A percentile compares a stretch with the other conserved stretches of the same genome.
phyloP scores from a whole-genome alignment of 2,888 invertebrate species.

The Bruchidius siliquastri region DNA sequence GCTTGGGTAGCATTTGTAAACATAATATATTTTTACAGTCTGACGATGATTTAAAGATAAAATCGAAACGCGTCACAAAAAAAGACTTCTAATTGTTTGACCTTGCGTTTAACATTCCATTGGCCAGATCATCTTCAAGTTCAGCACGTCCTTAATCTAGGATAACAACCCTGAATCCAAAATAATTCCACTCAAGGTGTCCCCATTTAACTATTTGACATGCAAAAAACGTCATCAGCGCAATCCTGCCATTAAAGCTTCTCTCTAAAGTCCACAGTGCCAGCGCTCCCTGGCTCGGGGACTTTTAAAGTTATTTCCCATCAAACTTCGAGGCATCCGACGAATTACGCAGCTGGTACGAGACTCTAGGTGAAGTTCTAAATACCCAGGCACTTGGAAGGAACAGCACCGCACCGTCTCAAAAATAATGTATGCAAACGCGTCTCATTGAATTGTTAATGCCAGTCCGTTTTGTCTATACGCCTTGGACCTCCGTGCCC shows the following conservation, averaged over 20 bases:
- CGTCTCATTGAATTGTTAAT: neutral
- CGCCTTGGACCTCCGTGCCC: constrained; percentile 4
- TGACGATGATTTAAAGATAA: too few relatives aligned
- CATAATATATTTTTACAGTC: too few relatives aligned
- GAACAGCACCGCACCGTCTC: neutral
- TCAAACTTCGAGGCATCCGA: neutral
- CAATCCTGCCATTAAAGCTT: neutral
- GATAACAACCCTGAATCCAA: too few relatives aligned
- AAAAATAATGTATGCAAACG: neutral
- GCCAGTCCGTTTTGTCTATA: neutral
- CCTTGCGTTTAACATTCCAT: too few relatives aligned
- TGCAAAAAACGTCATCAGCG: neutral
- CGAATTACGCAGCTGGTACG: neutral
- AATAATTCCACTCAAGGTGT: too few relatives aligned
- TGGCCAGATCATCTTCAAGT: too few relatives aligned
- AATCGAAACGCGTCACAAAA: too few relatives aligned
- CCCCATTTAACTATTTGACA: neutral
- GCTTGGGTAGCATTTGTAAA: too few relatives aligned
- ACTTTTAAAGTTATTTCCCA: neutral
- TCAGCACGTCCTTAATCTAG: too few relatives aligned
- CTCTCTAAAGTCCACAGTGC: neutral
- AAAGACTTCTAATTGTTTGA: too few relatives aligned
- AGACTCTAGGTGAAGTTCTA: neutral
- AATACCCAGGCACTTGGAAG: neutral
- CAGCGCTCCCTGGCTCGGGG: neutral